phyloP scores from a whole-genome alignment of 2,888 invertebrate species.

The Morpho helenor region DNA sequence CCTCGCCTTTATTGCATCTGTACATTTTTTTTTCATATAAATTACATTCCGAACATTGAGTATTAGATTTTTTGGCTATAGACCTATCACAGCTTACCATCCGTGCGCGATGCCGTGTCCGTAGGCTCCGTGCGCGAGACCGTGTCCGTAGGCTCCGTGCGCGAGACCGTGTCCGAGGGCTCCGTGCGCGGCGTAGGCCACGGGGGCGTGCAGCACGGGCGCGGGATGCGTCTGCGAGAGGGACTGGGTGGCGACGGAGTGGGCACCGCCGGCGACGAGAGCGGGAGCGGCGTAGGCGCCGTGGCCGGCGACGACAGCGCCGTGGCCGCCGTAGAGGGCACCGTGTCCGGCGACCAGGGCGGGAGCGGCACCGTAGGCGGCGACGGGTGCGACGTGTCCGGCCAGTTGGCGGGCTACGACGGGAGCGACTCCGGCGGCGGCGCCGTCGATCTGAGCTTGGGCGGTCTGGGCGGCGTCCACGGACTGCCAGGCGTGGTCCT shows the following conservation, averaged over 20 bases:
- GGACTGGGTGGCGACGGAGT: constrained; percentile 54
- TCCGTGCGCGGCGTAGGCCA: constrained; percentile 40
- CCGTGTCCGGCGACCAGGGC: constrained; percentile 34
- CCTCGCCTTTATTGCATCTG: constrained; percentile 61
- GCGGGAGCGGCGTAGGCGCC: constrained; percentile 38
- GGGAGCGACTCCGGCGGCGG: constrained; percentile 30
- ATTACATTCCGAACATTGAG: constrained; percentile 68
- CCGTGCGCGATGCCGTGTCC: constrained; percentile 45
- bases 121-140: constrained; percentile 35
- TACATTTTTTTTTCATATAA: constrained; percentile 57
- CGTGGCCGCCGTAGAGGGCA: constrained; percentile 20
- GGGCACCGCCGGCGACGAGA: constrained; percentile 35
- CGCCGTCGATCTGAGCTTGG: constrained; percentile 52
- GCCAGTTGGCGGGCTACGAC: constrained; percentile 34
- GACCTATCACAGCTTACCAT: constrained; percentile 71
- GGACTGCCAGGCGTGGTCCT: constrained; percentile 69
- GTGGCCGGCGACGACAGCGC: constrained; percentile 31
- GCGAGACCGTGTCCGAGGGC: constrained; percentile 39
- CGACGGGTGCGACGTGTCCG: constrained; percentile 34
- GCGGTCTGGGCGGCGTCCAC: constrained; percentile 67
- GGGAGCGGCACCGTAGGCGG: constrained; percentile 42
- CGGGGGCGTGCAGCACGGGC: constrained; percentile 47
- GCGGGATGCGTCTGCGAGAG: constrained; percentile 64
- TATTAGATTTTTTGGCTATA: constrained; percentile 65
- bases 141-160: constrained; percentile 44